Evolutionary conservation across 2,888 invertebrate genomes (phyloP).

Genomic region (Chymomyza amoena): DNA sequence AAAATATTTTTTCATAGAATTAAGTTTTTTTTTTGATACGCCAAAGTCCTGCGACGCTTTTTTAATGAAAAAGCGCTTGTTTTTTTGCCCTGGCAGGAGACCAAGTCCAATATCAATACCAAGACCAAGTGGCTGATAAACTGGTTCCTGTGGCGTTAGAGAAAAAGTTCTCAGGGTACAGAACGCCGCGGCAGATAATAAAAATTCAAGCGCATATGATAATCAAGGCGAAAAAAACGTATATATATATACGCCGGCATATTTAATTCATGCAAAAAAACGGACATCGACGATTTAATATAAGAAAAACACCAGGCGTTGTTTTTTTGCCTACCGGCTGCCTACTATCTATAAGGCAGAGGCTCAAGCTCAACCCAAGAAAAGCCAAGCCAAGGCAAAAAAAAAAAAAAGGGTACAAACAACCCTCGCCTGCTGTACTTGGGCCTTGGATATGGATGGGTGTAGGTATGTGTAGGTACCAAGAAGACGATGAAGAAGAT

Average conservation of each 20-base stretch:
- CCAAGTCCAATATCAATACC: constrained; percentile 30
- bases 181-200: constrained; percentile 66
- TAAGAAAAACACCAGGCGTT: constrained; percentile 71
- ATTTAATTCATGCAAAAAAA: constrained; percentile 70
- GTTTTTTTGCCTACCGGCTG: constrained; percentile 44
- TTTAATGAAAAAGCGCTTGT: constrained; percentile 49
- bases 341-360: constrained; percentile 2
- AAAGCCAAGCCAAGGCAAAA: background rate
- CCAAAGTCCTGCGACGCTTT: constrained; percentile 46
- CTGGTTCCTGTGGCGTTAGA: constrained; percentile 61
- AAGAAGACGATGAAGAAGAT: background rate
- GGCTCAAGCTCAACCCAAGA: constrained; percentile 11
- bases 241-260: constrained; percentile 44
- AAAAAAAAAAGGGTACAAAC: constrained; percentile 55
- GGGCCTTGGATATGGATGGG: constrained; percentile 50
- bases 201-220: constrained; percentile 74
- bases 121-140: constrained; percentile 63
- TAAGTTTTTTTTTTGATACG: constrained; percentile 34
- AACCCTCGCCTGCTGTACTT: constrained; percentile 47
- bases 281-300: constrained; percentile 67
- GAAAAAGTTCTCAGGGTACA: constrained; percentile 78
- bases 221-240: constrained; percentile 60
- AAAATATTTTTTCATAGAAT: constrained; percentile 70
- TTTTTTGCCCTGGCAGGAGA: constrained; percentile 61
- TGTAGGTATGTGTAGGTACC: constrained; percentile 43